phyloP scores from a whole-genome alignment of 1,140 invertebrate species.

The Heliothis subflexa region DNA sequence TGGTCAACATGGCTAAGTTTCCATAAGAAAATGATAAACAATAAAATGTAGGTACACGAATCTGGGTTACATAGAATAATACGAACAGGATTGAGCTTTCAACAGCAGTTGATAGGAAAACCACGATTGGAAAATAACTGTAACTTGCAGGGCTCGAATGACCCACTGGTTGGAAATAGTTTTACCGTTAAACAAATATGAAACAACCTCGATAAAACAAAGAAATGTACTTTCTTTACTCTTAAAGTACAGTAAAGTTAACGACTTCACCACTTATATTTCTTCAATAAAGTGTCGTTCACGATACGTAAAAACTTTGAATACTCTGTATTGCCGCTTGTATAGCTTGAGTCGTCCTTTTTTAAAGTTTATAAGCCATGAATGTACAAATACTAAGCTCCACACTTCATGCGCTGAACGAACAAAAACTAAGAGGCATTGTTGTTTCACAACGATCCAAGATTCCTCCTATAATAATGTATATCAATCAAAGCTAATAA shows the following conservation, averaged over 20 bases:
- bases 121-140: too few relatives aligned
- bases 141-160: too few relatives aligned
- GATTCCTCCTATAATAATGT: slow-evolving; percentile 32
- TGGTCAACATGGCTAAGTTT: not conserved
- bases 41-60: not conserved
- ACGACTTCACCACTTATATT: not conserved
- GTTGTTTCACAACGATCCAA: slow-evolving; percentile 32
- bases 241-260: not conserved
- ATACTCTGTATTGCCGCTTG: not conserved
- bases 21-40: not conserved
- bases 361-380: not conserved
- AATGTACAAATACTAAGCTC: slow-evolving; percentile 9
- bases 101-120: too few relatives aligned
- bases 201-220: not conserved
- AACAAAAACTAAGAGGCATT: slow-evolving; percentile 31
- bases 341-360: too few relatives aligned
- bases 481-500: slow-evolving; percentile 68
- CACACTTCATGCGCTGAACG: slow-evolving; percentile 3
- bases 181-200: not conserved
- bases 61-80: not conserved
- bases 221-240: not conserved
- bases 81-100: too few relatives aligned
- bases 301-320: slow-evolving; percentile 8
- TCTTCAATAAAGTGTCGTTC: slow-evolving; percentile 2
- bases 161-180: not conserved